Evolutionary conservation across 2,797 vertebrate genomes (phyloP), one percentile per base, ranked within the genome.

Genomic region (Acanthiza pusilla): DNA sequence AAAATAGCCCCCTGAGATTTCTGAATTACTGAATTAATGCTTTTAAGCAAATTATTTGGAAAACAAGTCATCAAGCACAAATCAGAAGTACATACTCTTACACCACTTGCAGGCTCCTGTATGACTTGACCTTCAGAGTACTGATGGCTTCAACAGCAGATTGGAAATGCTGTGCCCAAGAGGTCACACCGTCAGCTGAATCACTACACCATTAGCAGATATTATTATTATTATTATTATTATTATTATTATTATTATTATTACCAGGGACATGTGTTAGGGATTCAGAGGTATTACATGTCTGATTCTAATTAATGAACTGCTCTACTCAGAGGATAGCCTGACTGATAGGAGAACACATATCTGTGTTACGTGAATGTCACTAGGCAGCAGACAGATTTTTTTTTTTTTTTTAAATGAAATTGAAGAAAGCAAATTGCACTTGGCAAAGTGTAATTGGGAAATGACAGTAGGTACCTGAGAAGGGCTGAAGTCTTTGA

Each of bases 371-470:
- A 43, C 48, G 13, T 10, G 36, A 34, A 34, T 10, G 32, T 53
- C 26, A 0, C 38, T 75, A 78, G 58, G 80, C 77, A 94, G 86
- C 83, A 53, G 76, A 19, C 9, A 6, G 29, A 10, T 34, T 38
- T 53, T 71, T 40, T 62, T 53, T 3, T 0, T 77, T 68, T n/a
- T 70, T 43, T 3, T 0, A 4, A 21, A 70, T 76, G 85, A 85
- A 96, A 92, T 5, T 50, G 85, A 74, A 92, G 92, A 80, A 74
- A 78, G 94, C 91, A 95, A 95, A 89, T 88, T 32, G 79, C 71
- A 43, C 42, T 83, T 80, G 75, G 70, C 75, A 71, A 40, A 30
- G 34, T 7, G 40, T n/a, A 62, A 80, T 11, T 83, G 76, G 82
- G 93, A 93, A 91, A 47, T 85, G 91, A 72, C 0, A 0, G 29